Percentiles rank a stretch among this genome's conserved stretches.
These are phyloP conservation scores for Chromis chromis DNA, from an alignment of 2,797 vertebrate species.

Conservation along the genomic window DNA sequence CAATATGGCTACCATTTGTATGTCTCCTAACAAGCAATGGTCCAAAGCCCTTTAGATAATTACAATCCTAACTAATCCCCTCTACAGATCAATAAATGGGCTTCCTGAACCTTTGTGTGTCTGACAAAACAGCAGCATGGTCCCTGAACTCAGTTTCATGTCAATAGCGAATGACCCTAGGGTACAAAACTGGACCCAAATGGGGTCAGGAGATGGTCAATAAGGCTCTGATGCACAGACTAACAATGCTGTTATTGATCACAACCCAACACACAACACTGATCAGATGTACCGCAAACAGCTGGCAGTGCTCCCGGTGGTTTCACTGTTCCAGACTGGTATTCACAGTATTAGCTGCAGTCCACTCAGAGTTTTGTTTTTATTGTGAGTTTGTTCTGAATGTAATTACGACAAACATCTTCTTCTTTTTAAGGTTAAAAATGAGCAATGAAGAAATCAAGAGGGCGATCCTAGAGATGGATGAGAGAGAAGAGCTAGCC, in stretches of 20 bases:
- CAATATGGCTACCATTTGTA: conserved; percentile 56
- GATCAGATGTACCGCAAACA: conserved; percentile 59
- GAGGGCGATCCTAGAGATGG: conserved; percentile 95
- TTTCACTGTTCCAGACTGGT: conserved; percentile 12
- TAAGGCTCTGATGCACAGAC: conserved; percentile 54
- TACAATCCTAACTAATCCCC: conserved; percentile 15
- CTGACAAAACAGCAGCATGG: conserved; percentile 34
- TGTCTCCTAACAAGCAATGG: conserved; percentile 35
- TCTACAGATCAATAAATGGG: conserved; percentile 65
- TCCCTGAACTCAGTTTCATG: conserved; percentile 48
- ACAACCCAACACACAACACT: conserved; percentile 34
- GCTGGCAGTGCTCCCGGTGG: conserved; percentile 40
- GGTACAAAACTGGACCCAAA: conserved; percentile 52
- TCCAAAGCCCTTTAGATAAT: conserved; percentile 20
- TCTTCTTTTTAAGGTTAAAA: conserved; percentile 87
- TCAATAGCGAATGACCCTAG: conserved; percentile 60
- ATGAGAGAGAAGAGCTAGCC: conserved; percentile 95
- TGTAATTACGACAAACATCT: background rate
- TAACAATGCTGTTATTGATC: conserved; percentile 73
- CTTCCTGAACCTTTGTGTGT: conserved; percentile 54
- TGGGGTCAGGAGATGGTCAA: conserved; percentile 67
- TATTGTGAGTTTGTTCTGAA: background rate
- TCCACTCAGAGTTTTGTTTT: background rate
- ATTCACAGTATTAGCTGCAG: background rate
- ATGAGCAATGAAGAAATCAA: conserved; percentile 96